These are phyloP conservation scores for Umimayanthus kanabou DNA, from an alignment of 92 coral and sea anemone species.

Conservation along the genomic window DNA sequence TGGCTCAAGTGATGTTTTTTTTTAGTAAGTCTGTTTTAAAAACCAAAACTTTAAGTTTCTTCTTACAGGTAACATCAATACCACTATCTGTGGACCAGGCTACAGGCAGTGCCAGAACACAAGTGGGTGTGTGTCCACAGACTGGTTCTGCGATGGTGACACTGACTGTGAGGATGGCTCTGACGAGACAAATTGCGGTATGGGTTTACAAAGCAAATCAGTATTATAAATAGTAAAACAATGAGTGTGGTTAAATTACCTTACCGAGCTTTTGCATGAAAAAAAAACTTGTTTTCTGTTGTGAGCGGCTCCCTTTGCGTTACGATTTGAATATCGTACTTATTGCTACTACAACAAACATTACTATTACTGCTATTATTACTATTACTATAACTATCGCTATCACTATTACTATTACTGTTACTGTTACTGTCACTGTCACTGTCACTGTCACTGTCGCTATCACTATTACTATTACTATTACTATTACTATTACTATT, in stretches of 20 bases:
- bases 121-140: constrained; percentile 14
- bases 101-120: background rate
- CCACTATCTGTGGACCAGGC: background rate
- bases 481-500: background rate
- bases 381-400: background rate
- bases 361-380: background rate
- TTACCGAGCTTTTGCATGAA: no score
- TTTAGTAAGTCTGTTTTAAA: background rate
- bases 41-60: background rate
- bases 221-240: background rate
- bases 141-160: constrained; percentile 41
- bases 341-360: background rate
- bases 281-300: no score
- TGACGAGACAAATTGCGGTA: constrained; percentile 37
- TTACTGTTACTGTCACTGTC: background rate
- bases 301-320: background rate
- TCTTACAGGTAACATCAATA: background rate
- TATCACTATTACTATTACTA: background rate
- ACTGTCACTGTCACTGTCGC: background rate
- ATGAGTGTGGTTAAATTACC: background rate
- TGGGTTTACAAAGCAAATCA: background rate
- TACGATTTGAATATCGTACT: background rate
- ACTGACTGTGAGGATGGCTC: constrained; percentile 28
- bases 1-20: no score
- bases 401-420: background rate